These are phyloP conservation scores for Stichopus chloronotus DNA, from an alignment of 35 echinoderm and acorn worm species.

Conservation along the genomic window DNA sequence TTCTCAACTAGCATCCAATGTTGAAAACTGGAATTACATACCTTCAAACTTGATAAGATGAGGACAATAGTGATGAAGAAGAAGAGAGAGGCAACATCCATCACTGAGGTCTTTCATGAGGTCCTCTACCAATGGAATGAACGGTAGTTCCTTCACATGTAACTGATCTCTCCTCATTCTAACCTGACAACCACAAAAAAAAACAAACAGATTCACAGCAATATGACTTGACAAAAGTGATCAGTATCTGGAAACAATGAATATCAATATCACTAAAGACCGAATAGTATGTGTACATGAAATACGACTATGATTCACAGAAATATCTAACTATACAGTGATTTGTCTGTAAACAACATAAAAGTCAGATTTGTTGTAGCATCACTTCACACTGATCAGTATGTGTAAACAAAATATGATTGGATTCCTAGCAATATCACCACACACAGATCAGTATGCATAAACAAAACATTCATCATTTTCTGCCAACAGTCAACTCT, in stretches of 20 bases:
- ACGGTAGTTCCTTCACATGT: slow-evolving; percentile 72
- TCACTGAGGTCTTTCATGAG: slow-evolving; percentile 75
- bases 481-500: neutral
- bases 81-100: slow-evolving; percentile 76
- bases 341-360: no score
- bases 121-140: slow-evolving; percentile 76
- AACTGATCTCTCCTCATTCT: slow-evolving; percentile 79
- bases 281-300: neutral
- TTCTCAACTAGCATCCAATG: no score
- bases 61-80: slow-evolving; percentile 85
- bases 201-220: neutral
- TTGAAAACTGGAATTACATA: slow-evolving; percentile 13
- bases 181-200: slow-evolving; percentile 49
- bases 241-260: neutral
- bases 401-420: no score
- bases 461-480: no score
- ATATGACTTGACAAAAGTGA: neutral
- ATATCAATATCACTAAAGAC: neutral
- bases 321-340: neutral
- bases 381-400: no score
- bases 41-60: slow-evolving; percentile 84
- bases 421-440: no score
- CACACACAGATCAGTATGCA: no score
- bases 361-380: no score
- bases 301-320: neutral